Evolutionary conservation across 1,140 invertebrate genomes (phyloP), one percentile per base, ranked within the genome.

Genomic region (Drosophila simulans): DNA sequence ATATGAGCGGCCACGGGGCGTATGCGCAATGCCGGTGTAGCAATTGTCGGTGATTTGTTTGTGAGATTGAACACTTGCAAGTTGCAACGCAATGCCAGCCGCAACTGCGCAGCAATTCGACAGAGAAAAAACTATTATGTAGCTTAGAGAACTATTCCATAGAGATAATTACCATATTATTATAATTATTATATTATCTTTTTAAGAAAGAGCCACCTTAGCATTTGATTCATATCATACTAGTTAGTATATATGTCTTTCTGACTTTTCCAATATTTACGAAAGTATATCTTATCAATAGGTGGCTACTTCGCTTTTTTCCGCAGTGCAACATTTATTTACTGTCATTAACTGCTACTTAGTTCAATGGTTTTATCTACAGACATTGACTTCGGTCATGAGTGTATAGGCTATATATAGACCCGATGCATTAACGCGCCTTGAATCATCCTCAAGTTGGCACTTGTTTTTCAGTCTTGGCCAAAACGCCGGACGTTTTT

Each of bases 341-440:
- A 46, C 65, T 35, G 66, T 69, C 49, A 56, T 70, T 70, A 48
- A 52, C 65, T 15, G 52, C 35, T 49, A 27, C 68, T 71, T 70
- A 71, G 65, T 74, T 64, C 70, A 74, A 51, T 64, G 57, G 58
- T 75, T 75, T 75, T 75, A 75, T 75, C 72, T 71, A 70, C 68
- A 70, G 68, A 35, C 68, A 71, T 57, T 70, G 68, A 71, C 68
- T 76, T 72, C 81, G 77, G 66, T 84, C 81, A 86, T 86, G 20
- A 37, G 39, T 43, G 82, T 85, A 85, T 77, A 84, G 34, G 45
- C 81, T 85, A 85, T 77, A 85, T 85, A 85, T 86, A 85, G 77
- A 70, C 51, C 3, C 42, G 48, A 46, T 56, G 42, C 46, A 75
- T 39, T 59, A 45, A 46, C 46, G 35, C 63, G 52, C 52, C 68